Conservation (phyloP, 1,140 invertebrate genomes). For the Apolygus lucorum region DNA sequence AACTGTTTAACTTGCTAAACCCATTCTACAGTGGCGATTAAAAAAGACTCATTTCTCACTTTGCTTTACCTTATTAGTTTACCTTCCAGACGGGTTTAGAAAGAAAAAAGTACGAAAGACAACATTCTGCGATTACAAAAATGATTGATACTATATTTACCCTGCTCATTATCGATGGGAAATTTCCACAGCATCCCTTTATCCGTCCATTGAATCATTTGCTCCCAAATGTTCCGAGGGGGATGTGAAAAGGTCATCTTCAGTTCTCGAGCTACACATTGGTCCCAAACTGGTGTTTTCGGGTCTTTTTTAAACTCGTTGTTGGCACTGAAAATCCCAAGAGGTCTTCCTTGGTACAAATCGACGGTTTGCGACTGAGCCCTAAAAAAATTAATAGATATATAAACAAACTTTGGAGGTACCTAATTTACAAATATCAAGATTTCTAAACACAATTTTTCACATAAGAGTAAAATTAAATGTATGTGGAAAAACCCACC, state of each 20-base stretch:
- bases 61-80: no score
- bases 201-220: slow-evolving; percentile 90
- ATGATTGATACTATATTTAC: slow-evolving; percentile 41
- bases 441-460: no score
- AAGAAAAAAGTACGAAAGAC: no score
- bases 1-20: no score
- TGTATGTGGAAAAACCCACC: no score
- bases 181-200: slow-evolving; percentile 94
- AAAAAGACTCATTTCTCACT: no score
- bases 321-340: slow-evolving; percentile 29
- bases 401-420: no score
- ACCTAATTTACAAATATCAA: no score
- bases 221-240: slow-evolving; percentile 81
- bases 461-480: no score
- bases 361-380: slow-evolving; percentile 21
- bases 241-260: slow-evolving; percentile 53
- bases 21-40: no score
- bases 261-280: slow-evolving; percentile 54
- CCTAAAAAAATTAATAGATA: no score
- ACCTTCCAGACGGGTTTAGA: no score
- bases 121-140: background rate
- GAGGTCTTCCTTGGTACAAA: slow-evolving; percentile 29
- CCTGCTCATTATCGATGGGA: slow-evolving; percentile 96
- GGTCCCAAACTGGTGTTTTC: slow-evolving; percentile 56
- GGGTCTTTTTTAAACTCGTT: slow-evolving; percentile 39